Evolutionary conservation across 2,797 vertebrate species (phyloP).

Genomic region (Anabas testudineus): DNA sequence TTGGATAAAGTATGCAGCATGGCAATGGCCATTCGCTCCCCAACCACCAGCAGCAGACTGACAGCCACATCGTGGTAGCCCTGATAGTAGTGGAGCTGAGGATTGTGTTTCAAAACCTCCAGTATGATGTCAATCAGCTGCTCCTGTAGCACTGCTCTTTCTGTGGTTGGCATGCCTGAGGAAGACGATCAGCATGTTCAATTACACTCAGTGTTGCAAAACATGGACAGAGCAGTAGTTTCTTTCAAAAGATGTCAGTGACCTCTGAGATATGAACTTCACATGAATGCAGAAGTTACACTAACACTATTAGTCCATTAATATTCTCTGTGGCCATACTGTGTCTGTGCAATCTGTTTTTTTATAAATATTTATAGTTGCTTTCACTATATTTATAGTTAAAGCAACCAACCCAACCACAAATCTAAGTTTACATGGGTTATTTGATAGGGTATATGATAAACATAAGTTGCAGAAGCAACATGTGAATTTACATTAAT

Average conservation of each 20-base stretch:
- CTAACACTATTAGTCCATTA: too few species aligned
- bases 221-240: background rate
- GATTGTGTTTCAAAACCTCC: slow-evolving; percentile 81
- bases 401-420: background rate
- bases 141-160: slow-evolving; percentile 85
- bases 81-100: slow-evolving; percentile 90
- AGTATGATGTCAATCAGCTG: slow-evolving; percentile 87
- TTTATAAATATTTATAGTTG: too few species aligned
- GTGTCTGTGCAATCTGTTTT: too few species aligned
- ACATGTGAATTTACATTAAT: background rate
- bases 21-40: slow-evolving; percentile 84
- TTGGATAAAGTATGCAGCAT: slow-evolving; percentile 87
- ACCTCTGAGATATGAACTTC: too few species aligned
- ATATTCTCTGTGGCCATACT: background rate
- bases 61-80: slow-evolving; percentile 90
- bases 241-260: too few species aligned
- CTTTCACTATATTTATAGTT: background rate
- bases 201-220: background rate
- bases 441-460: background rate
- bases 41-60: slow-evolving; percentile 86
- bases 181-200: background rate
- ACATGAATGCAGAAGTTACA: too few species aligned
- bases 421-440: background rate
- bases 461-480: background rate
- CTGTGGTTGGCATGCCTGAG: slow-evolving; percentile 83